phyloP scores from a whole-genome alignment of 2,888 invertebrate genomes.

The Parascotia fuliginaria region DNA sequence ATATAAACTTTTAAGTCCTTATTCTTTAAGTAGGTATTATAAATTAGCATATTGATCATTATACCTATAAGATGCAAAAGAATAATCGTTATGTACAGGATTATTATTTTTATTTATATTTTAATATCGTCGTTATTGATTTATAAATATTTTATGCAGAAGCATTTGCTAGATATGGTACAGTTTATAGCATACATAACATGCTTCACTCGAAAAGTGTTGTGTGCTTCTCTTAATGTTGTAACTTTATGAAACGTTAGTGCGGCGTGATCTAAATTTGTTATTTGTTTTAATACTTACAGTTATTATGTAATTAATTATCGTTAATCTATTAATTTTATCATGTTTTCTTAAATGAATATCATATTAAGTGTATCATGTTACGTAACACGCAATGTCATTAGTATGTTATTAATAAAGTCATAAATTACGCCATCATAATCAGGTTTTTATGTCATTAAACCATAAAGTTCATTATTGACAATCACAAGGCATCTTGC shows the following conservation, averaged over 20 bases:
- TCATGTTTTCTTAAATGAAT: neutral
- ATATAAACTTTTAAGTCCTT: too few relatives aligned
- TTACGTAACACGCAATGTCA: neutral
- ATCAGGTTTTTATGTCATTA: slow-evolving; percentile 25
- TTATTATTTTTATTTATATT: too few relatives aligned
- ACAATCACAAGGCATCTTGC: slow-evolving; percentile 49
- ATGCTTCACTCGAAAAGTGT: neutral
- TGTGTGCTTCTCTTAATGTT: neutral
- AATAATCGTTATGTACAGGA: too few relatives aligned
- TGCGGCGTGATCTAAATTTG: neutral
- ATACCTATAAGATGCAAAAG: too few relatives aligned
- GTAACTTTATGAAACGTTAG: neutral
- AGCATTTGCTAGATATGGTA: neutral
- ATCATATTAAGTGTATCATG: neutral
- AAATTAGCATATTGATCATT: too few relatives aligned
- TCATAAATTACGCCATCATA: slow-evolving; percentile 15
- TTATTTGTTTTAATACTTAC: neutral
- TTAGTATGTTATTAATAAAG: slow-evolving; percentile 14
- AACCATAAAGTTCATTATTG: slow-evolving; percentile 47
- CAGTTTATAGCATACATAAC: neutral
- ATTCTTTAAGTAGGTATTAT: too few relatives aligned
- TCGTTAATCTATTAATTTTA: neutral
- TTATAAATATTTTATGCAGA: neutral
- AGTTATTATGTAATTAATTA: neutral
- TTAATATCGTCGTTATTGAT: neutral